phyloP scores from a whole-genome alignment of 1,140 invertebrate species.

The Aradophagus sp. region DNA sequence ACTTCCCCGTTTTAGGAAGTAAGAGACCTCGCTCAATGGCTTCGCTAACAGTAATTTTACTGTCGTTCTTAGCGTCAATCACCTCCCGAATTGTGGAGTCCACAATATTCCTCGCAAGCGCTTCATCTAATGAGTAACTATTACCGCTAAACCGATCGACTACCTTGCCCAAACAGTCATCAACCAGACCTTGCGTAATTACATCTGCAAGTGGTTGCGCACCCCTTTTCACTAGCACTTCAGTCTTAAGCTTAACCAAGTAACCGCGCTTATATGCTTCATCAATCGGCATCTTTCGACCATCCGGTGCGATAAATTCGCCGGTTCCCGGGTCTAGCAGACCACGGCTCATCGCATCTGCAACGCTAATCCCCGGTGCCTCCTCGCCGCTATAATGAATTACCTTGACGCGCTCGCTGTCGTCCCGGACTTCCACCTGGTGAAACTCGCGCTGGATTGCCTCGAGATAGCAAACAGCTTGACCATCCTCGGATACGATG shows the following conservation, averaged over 20 bases:
- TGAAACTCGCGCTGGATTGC: slow-evolving; percentile 91
- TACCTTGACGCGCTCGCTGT: slow-evolving; percentile 89
- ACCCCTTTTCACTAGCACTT: slow-evolving; percentile 82
- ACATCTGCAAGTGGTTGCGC: slow-evolving; percentile 87
- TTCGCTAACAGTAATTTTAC: slow-evolving; percentile 86
- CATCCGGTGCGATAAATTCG: slow-evolving; percentile 79
- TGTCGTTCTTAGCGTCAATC: slow-evolving; percentile 84
- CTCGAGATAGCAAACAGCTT: slow-evolving; percentile 87
- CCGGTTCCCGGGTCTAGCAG: slow-evolving; percentile 86
- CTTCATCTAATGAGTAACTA: slow-evolving; percentile 85
- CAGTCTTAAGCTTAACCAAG: slow-evolving; percentile 81
- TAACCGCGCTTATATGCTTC: slow-evolving; percentile 86
- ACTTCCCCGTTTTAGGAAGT: slow-evolving; percentile 85
- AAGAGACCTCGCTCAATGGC: slow-evolving; percentile 86
- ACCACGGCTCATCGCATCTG: slow-evolving; percentile 86
- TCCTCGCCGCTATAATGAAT: slow-evolving; percentile 72
- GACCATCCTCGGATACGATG: slow-evolving; percentile 85
- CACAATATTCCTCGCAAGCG: slow-evolving; percentile 84
- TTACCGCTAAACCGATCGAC: slow-evolving; percentile 89
- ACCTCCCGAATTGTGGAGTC: slow-evolving; percentile 86
- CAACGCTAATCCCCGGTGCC: slow-evolving; percentile 76
- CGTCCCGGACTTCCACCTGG: slow-evolving; percentile 80
- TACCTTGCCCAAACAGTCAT: slow-evolving; percentile 83
- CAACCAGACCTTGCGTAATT: slow-evolving; percentile 86
- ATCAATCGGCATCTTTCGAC: slow-evolving; percentile 83